Evolutionary conservation across 2,113 vertebrate genomes (phyloP), one percentile per base, ranked within the genome.

Genomic region (Chlamydotis undulata): DNA sequence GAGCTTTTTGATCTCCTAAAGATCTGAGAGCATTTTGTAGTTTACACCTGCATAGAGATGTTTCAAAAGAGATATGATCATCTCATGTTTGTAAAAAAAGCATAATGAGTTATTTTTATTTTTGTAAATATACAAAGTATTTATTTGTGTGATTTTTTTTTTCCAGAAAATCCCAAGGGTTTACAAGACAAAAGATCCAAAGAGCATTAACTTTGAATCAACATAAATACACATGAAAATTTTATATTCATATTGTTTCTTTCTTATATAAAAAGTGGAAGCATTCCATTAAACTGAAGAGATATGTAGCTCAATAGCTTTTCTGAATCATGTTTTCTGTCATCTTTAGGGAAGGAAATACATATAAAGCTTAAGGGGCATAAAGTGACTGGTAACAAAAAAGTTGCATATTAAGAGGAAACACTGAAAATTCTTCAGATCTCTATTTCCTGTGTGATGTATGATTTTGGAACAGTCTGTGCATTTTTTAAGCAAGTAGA

Each of bases 21-120:
- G 91, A 94, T 97, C 92, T 96, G 78, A 95, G 95, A 83, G 81
- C 70, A 96, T 93, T 95, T 96, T 96, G 77, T 95, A 93, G 70
- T 95, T 96, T 96, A 94, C 73, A 74, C 64, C 90, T 77, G 59
- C 64, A 93, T 4, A 84, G 59, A 88, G 39, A 56, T 94, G 60
- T 91, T 96, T 96, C 83, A 94, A 91, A 96, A 94, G 88, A 87
- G 24, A 41, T 60, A 47, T 80, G 70, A 93, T 92, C 74, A 70
- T 73, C 83, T 87, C n/a, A 53, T 84, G 76, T 85, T 87, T 39
- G 82, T 67, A 88, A 65, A 85, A 84, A 94, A 90, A 57, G 3
- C 28, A n/a, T 78, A 89, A 85, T 43, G 45, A 95, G 26, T 31
- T 93, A 82, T 87, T 95, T 89, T 95, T 89, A 60, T 71, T 93